phyloP scores from a whole-genome alignment of 2,797 vertebrate genomes.

The Chaenodraco wilsoni region DNA sequence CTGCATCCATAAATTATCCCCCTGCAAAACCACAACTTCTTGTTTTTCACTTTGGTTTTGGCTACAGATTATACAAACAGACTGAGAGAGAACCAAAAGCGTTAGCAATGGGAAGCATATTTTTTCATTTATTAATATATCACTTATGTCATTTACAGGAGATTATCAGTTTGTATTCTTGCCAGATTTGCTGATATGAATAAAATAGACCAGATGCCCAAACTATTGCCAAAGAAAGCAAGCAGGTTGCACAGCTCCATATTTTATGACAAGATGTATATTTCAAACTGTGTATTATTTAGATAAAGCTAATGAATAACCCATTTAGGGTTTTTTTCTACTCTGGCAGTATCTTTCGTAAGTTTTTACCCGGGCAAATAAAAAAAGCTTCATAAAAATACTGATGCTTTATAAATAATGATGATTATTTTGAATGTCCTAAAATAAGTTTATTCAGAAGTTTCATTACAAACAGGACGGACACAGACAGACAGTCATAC shows the following conservation, averaged over 20 bases:
- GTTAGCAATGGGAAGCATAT: no score
- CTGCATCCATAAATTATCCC: neutral
- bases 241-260: no score
- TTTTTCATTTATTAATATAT: no score
- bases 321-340: neutral
- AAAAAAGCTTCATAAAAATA: conserved; percentile 2
- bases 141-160: no score
- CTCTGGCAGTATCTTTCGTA: neutral
- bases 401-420: neutral
- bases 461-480: conserved; percentile 14
- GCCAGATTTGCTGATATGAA: no score
- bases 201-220: no score
- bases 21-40: neutral
- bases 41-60: neutral
- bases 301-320: neutral
- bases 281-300: neutral
- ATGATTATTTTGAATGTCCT: conserved; percentile 1
- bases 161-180: no score
- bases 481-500: conserved; percentile 24
- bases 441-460: neutral
- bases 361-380: conserved; percentile 14
- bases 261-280: neutral
- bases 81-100: no score
- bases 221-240: no score
- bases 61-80: no score